phyloP scores from a whole-genome alignment of 1,140 invertebrate species.

The Himalopsyche phryganea region DNA sequence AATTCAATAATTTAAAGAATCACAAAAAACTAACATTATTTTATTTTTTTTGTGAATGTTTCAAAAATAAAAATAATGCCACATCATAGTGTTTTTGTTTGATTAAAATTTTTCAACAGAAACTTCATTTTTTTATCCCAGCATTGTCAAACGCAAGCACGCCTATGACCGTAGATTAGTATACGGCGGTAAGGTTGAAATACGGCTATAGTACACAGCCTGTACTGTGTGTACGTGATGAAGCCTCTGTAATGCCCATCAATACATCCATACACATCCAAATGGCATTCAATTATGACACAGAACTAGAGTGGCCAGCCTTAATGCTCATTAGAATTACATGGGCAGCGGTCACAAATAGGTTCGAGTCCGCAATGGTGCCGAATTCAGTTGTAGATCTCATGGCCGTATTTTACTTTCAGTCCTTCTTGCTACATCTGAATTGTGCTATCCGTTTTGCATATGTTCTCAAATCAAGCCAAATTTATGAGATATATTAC shows the following conservation, averaged over 20 bases:
- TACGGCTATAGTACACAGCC: slow-evolving; percentile 3
- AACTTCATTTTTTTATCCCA: too few species aligned
- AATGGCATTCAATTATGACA: slow-evolving; percentile 31
- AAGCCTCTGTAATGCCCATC: neutral
- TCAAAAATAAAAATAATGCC: too few species aligned
- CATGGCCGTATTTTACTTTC: too few species aligned
- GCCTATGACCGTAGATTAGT: slow-evolving; percentile 11
- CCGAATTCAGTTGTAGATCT: neutral
- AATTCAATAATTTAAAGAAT: too few species aligned
- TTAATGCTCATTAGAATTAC: slow-evolving; percentile 54
- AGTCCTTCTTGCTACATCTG: too few species aligned
- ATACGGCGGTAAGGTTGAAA: neutral
- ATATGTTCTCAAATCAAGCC: too few species aligned
- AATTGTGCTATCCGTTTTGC: too few species aligned
- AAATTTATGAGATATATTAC: too few species aligned
- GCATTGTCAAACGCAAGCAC: neutral
- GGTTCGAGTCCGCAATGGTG: neutral
- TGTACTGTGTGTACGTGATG: slow-evolving; percentile 30
- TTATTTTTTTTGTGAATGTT: too few species aligned
- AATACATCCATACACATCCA: slow-evolving; percentile 22
- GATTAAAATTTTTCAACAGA: too few species aligned
- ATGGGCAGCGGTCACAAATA: slow-evolving; percentile 35
- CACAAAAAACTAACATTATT: too few species aligned
- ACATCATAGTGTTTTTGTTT: too few species aligned
- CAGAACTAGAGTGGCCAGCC: slow-evolving; percentile 40